phyloP scores from a whole-genome alignment of 2,888 invertebrate species.

The Eupsilia transversa region DNA sequence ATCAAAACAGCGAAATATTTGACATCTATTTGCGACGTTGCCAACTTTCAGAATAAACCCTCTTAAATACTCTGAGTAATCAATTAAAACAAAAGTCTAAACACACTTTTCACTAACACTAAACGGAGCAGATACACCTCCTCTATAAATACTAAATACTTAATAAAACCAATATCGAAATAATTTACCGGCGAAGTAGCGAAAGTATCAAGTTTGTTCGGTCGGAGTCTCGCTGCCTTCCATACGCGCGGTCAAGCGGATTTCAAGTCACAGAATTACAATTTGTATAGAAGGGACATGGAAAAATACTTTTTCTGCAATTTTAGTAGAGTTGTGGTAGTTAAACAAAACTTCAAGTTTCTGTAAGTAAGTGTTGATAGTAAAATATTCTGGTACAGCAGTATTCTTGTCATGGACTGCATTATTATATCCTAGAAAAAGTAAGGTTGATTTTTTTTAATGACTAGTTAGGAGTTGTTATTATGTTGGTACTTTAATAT shows the following conservation, averaged over 20 bases:
- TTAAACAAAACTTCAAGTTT: not conserved
- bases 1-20: no score
- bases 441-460: no score
- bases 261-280: conserved; percentile 84
- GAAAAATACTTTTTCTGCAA: conserved; percentile 20
- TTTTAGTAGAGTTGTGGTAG: not conserved
- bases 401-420: no score
- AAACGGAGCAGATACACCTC: not conserved
- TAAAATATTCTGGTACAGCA: not conserved
- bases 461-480: no score
- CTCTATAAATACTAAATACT: no score
- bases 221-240: conserved; percentile 82
- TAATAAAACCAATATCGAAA: conserved; percentile 29
- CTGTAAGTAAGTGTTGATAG: no score
- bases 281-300: conserved; percentile 72
- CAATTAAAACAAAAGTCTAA: no score
- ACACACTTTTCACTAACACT: not conserved
- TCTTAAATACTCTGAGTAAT: no score
- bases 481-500: no score
- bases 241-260: conserved; percentile 90
- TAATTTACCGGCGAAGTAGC: conserved; percentile 73
- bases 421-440: no score
- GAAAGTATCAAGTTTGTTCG: conserved; percentile 86
- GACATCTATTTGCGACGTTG: no score
- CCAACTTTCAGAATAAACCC: no score